Evolutionary conservation across 2,888 invertebrate species (phyloP), one percentile per base, ranked within the genome.

Genomic region (Tenthredo livida): DNA sequence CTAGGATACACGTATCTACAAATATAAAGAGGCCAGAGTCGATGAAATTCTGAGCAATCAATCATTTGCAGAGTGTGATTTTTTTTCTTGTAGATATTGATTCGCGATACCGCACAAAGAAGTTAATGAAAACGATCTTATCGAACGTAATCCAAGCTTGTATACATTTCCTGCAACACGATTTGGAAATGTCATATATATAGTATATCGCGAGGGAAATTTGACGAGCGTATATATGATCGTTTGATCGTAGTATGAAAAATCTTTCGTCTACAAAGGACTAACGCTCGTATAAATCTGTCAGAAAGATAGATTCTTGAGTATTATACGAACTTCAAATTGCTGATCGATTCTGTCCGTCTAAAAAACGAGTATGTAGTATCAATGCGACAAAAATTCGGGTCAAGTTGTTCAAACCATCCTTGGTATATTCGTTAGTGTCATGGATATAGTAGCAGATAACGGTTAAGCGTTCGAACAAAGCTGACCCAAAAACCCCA

Each of bases 391-490:
- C 17, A 33, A 77, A 33, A 5, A 72, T 40, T 43, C 25, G 54
- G 54, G 29, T 77, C 77, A 54, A 50, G 7, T 54, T 29, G 15
- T 73, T 21, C 21, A 54, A 77, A 29, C 54, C 50, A 54, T 77
- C 17, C 15, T 77, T 77, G 25, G 50, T 54, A 77, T 77, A 77
- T 77, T 50, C 29, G 54, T 6, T 54, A 77, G 77, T 54, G 17
- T 29, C 54, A 50, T 77, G n/a, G 54, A 61, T 61, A 77, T 21
- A 54, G 29, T 50, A 12, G 25, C 15, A 33, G 77, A 77, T 77
- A 77, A 77, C 77, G 77, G 77, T 77, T 33, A 4, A 77, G 6
- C 77, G 77, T n/a, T 33, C 50, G 77, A 77, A 77, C 77, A 77
- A 54, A 54, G 77, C 54, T 77, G 77, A 75, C 75, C 75, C 47